These are phyloP conservation scores for Indri indri DNA, from an alignment of 2,113 vertebrate genomes.

Conservation along the genomic window DNA sequence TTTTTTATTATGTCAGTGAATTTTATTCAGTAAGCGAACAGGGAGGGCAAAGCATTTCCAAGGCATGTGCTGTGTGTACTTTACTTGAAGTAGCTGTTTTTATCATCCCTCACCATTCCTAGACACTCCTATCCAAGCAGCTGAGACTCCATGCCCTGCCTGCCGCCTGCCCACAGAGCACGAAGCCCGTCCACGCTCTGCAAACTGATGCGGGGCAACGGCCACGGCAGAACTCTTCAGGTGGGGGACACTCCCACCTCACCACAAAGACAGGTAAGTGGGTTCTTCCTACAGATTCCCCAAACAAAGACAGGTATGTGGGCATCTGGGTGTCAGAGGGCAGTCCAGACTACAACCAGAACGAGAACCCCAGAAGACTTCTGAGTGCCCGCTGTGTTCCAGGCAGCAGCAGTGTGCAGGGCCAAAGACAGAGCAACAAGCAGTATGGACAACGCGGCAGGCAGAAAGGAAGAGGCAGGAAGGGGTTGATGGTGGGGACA, in stretches of 20 bases:
- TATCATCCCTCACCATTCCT: not conserved
- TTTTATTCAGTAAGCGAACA: not conserved
- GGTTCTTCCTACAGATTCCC: too few relatives aligned
- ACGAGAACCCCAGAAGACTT: not conserved
- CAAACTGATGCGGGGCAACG: not conserved
- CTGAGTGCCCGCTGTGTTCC: not conserved
- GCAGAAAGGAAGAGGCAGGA: not conserved
- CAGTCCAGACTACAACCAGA: not conserved
- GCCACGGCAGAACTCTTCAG: not conserved
- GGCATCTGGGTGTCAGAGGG: not conserved
- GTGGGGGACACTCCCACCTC: not conserved
- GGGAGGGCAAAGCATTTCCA: not conserved
- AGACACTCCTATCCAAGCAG: not conserved
- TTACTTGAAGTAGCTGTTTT: not conserved
- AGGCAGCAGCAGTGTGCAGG: not conserved
- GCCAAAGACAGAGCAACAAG: not conserved
- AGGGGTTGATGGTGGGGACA: not conserved
- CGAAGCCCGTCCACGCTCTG: not conserved
- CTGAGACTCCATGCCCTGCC: accelerated
- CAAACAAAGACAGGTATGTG: not conserved
- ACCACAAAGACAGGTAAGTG: not conserved
- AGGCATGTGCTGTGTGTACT: accelerated
- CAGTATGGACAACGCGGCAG: not conserved
- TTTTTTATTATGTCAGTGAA: not conserved
- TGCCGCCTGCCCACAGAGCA: too few relatives aligned